Conservation (phyloP, 2,113 vertebrate genomes). For the Rousettus leschenaultii region DNA sequence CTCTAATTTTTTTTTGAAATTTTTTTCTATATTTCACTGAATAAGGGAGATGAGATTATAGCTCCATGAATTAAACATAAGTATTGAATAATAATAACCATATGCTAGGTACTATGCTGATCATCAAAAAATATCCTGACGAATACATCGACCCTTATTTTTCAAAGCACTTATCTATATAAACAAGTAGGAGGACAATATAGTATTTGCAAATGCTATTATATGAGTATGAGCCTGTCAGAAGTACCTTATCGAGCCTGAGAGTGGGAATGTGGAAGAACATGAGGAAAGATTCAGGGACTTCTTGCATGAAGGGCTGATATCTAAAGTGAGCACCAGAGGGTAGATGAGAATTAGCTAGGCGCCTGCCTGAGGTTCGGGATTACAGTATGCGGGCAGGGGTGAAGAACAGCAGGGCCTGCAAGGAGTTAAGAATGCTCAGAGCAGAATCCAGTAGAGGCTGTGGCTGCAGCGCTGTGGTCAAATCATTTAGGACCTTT, state of each 20-base stretch:
- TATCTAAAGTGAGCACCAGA: not conserved
- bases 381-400: not conserved
- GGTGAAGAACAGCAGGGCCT: not conserved
- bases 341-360: not conserved
- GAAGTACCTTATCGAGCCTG: not conserved
- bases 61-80: not conserved
- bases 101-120: not conserved
- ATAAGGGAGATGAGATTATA: not conserved
- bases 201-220: not conserved
- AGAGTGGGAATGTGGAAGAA: not conserved
- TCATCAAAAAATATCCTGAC: not conserved
- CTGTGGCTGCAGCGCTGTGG: not conserved
- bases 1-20: not conserved
- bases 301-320: not conserved
- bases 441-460: not conserved
- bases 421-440: not conserved
- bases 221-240: not conserved
- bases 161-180: not conserved
- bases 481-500: not conserved
- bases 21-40: not conserved
- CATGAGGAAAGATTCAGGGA: not conserved
- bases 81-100: not conserved
- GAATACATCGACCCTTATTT: not conserved
- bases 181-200: not conserved
- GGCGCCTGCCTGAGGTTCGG: not conserved